Evolutionary conservation across 2,888 invertebrate genomes (phyloP).

Genomic region (Eilema caniola): DNA sequence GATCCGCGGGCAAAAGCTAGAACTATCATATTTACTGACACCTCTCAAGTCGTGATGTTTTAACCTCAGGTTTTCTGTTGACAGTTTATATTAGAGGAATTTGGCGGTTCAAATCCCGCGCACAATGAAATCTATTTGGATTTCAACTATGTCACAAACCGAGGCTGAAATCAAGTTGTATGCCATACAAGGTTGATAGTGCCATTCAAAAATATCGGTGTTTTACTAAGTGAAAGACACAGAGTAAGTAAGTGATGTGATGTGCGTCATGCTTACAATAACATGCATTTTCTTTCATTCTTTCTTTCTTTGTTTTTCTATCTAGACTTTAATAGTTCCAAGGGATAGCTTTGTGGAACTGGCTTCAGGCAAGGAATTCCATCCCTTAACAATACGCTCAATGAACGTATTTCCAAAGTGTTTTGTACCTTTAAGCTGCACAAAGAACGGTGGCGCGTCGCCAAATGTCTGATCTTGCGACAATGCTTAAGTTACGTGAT

Average conservation of each 20-base stretch:
- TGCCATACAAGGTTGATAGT: neutral
- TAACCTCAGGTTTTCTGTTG: neutral
- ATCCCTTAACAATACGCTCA: too few relatives aligned
- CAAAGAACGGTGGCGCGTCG: too few relatives aligned
- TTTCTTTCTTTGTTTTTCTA: neutral
- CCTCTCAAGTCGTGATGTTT: slow-evolving; percentile 7
- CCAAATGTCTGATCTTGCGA: too few relatives aligned
- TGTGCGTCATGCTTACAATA: too few relatives aligned
- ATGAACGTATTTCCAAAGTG: neutral
- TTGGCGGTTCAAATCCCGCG: neutral
- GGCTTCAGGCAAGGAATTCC: too few relatives aligned
- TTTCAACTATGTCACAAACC: too few relatives aligned
- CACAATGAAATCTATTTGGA: neutral
- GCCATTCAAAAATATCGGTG: neutral
- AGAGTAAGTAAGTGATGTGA: neutral
- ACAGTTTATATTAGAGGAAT: slow-evolving; percentile 5
- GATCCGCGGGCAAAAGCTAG: too few relatives aligned
- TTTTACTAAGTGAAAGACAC: neutral
- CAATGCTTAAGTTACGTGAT: too few relatives aligned
- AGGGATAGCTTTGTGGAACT: neutral
- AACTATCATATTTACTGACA: slow-evolving; percentile 1
- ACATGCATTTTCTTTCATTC: too few relatives aligned
- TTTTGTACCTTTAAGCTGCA: too few relatives aligned
- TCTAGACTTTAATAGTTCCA: neutral
- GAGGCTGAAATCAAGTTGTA: neutral